These are phyloP conservation scores for Nymphicus hollandicus DNA, from an alignment of 2,113 vertebrate species.

Conservation along the genomic window DNA sequence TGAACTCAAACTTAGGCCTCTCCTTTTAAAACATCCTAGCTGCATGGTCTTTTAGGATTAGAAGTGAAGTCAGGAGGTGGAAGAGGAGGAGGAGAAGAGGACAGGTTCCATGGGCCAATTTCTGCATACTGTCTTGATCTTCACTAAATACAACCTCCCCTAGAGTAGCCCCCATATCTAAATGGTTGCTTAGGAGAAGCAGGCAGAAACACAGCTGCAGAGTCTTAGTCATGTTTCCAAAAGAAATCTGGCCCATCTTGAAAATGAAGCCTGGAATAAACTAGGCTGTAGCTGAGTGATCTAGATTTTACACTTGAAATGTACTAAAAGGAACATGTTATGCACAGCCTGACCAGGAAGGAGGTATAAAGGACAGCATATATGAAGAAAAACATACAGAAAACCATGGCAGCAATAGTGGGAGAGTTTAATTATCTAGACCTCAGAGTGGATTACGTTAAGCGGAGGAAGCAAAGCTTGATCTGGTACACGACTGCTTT, in stretches of 20 bases:
- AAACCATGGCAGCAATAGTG: neutral
- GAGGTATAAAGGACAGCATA: neutral
- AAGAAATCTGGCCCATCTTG: neutral
- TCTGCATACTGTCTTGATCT: neutral
- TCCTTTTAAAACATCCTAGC: neutral
- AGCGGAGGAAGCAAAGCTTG: slow-evolving; percentile 43
- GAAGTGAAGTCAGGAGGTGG: neutral
- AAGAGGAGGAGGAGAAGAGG: neutral
- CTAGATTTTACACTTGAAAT: neutral
- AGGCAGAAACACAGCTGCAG: neutral
- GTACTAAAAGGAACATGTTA: neutral
- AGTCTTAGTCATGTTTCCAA: neutral
- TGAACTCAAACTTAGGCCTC: neutral
- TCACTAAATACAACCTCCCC: neutral
- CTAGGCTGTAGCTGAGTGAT: neutral
- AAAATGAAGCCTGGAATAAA: neutral
- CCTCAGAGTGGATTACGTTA: slow-evolving; percentile 56
- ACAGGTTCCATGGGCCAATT: neutral
- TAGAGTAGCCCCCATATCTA: neutral
- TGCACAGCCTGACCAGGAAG: neutral
- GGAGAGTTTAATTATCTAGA: slow-evolving; percentile 65
- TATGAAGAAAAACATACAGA: neutral
- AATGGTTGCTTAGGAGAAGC: neutral
- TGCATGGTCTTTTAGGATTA: neutral
- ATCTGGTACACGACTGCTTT: slow-evolving; percentile 50